These are phyloP conservation scores for Potorous gilbertii DNA, from an alignment of 2,797 vertebrate genomes.

Conservation along the genomic window DNA sequence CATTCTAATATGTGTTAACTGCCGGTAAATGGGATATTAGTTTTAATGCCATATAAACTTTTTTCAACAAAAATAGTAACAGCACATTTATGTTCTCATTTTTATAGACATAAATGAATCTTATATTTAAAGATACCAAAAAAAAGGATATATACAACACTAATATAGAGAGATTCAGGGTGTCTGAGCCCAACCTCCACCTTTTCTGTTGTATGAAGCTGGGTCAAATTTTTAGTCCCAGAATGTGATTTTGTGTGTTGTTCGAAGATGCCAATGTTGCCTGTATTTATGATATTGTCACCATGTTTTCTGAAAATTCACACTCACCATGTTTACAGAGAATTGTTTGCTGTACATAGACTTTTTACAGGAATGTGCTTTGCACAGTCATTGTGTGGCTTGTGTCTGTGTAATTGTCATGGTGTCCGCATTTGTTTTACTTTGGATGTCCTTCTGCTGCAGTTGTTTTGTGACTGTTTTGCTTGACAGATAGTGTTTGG, in stretches of 20 bases:
- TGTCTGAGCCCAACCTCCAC: conserved; percentile 85
- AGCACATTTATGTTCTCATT: conserved; percentile 90
- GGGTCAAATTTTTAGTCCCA: conserved; percentile 90
- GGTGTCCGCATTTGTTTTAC: conserved; percentile 89
- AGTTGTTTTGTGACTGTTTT: conserved; percentile 91
- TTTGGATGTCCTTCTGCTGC: conserved; percentile 89
- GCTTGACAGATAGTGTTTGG: conserved; percentile 94
- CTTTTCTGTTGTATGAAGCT: conserved; percentile 89
- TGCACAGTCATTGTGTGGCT: conserved; percentile 93
- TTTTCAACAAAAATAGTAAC: conserved; percentile 91
- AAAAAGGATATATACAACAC: conserved; percentile 87
- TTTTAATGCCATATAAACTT: conserved; percentile 86
- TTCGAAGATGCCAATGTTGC: conserved; percentile 96
- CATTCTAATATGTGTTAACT: conserved; percentile 95
- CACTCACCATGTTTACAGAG: conserved; percentile 99
- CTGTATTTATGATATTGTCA: conserved; percentile 94
- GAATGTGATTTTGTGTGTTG: conserved; percentile 93
- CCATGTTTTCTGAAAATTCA: conserved; percentile 94
- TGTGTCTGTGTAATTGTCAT: conserved; percentile 91
- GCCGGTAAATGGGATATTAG: conserved; percentile 95
- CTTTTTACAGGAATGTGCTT: conserved; percentile 96
- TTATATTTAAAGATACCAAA: conserved; percentile 97
- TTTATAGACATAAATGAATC: conserved; percentile 92
- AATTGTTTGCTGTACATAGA: conserved; percentile 98
- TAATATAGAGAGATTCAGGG: conserved; percentile 88